A percentile compares a stretch with the other conserved stretches of the same genome.
These are phyloP conservation scores for Lasiommata megera DNA, from an alignment of 2,888 invertebrate genomes.

Conservation along the genomic window DNA sequence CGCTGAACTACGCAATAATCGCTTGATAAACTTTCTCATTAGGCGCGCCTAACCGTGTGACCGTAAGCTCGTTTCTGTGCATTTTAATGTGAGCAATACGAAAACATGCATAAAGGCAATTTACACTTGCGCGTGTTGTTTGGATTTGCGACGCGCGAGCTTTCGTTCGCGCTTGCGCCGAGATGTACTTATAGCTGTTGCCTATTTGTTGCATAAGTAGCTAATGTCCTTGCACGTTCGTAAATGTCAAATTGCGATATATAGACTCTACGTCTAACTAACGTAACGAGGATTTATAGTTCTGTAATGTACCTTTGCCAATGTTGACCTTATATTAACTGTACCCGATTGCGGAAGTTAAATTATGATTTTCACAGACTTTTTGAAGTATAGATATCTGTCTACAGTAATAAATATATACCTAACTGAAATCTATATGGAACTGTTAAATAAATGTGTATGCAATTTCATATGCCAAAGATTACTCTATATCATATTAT, in stretches of 20 bases:
- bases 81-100: slow-evolving; percentile 65
- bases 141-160: slow-evolving; percentile 46
- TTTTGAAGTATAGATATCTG: too few relatives aligned
- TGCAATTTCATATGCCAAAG: too few relatives aligned
- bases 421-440: too few relatives aligned
- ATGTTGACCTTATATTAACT: too few relatives aligned
- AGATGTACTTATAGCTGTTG: slow-evolving; percentile 26
- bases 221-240: slow-evolving; percentile 34
- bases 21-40: slow-evolving; percentile 82
- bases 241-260: slow-evolving; percentile 22
- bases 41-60: slow-evolving; percentile 79
- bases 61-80: slow-evolving; percentile 75
- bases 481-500: too few relatives aligned
- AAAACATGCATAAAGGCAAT: slow-evolving; percentile 59
- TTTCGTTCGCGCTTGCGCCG: slow-evolving; percentile 39
- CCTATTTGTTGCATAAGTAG: slow-evolving; percentile 24
- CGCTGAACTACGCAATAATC: slow-evolving; percentile 79
- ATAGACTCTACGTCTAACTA: neutral
- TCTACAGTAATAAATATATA: too few relatives aligned
- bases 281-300: slow-evolving; percentile 1
- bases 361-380: too few relatives aligned
- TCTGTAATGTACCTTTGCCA: neutral
- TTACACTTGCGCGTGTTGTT: slow-evolving; percentile 49
- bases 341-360: too few relatives aligned
- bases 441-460: too few relatives aligned